These are phyloP conservation scores for Platysternon megacephalum DNA, from an alignment of 2,113 vertebrate genomes.

Conservation along the genomic window DNA sequence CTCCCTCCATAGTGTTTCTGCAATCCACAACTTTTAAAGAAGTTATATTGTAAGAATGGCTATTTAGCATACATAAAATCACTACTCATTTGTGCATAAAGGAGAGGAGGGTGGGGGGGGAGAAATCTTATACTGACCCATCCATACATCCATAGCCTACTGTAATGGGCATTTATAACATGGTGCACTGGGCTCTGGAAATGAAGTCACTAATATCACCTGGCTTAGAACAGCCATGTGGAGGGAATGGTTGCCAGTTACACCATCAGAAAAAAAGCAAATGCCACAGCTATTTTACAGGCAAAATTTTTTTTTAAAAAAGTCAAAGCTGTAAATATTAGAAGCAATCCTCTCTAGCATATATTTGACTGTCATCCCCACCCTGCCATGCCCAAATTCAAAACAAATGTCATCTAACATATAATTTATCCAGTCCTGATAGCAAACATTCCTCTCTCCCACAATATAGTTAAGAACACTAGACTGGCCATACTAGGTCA, in stretches of 20 bases:
- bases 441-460: not conserved
- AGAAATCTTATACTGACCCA: not conserved
- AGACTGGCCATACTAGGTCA: not conserved
- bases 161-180: not conserved
- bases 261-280: not conserved
- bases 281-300: not conserved
- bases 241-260: not conserved
- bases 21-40: not conserved
- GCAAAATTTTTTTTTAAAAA: not conserved
- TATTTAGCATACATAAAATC: not conserved
- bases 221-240: not conserved
- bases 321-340: not conserved
- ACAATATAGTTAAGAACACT: not conserved
- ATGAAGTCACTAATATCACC: not conserved
- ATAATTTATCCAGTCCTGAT: not conserved
- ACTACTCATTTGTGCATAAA: not conserved
- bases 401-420: conserved; percentile 10
- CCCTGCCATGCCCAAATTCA: conserved; percentile 23
- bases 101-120: not conserved
- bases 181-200: not conserved
- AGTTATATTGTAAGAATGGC: not conserved
- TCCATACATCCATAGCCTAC: not conserved
- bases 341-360: not conserved
- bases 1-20: not conserved
- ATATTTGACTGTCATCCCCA: not conserved